Base-by-base conservation (phyloP, 35 echinoderm and acorn worm genomes). In the Apostichopus californicus region DNA sequence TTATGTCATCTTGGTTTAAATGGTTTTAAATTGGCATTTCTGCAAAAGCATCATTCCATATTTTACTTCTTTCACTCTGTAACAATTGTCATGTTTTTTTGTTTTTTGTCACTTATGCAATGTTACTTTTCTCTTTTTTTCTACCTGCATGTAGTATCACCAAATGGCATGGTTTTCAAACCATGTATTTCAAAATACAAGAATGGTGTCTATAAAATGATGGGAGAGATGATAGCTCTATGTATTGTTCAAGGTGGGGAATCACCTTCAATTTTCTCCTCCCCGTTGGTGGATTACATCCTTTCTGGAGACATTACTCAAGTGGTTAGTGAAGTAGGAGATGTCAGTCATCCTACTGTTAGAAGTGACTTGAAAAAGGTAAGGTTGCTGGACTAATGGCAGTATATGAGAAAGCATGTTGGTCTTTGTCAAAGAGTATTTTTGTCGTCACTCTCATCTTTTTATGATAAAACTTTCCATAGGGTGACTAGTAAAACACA, bases 141-240 rank as follows among this genome's bases (percentile, higher is more conserved):
- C 63, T 65, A 65, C 63, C 28, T 65, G 15, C 15, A 65, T 65
- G 9, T 7, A 73, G 70, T 8, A 14, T 73, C 70, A 73, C 70
- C 70, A 73, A 73, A 73, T 73, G 70, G 70, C 1, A n/a, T 73
- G 70, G n/a, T 73, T 10, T 73, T 73, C 70, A 73, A 73, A 73
- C 70, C 70, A 73, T 73, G 70, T 17, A 73, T 73, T 73, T 73
- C 70, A 17, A 73, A 73, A 73, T 73, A 73, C 14, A 73, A 73
- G 70, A 15, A 73, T 73, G 70, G 70, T 5, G 3, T 15, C 3
- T 73, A 73, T 17, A 73, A 73, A 17, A 73, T 73, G 70, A 73
- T 73, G 70, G 70, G 70, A 15, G 70, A 73, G 17, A 73, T 73
- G 70, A 15, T 73, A 15, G 70, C 8, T 14, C 5, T 15, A 73